Evolutionary conservation across 2,113 vertebrate genomes (phyloP).

Genomic region (Fukomys damarensis): DNA sequence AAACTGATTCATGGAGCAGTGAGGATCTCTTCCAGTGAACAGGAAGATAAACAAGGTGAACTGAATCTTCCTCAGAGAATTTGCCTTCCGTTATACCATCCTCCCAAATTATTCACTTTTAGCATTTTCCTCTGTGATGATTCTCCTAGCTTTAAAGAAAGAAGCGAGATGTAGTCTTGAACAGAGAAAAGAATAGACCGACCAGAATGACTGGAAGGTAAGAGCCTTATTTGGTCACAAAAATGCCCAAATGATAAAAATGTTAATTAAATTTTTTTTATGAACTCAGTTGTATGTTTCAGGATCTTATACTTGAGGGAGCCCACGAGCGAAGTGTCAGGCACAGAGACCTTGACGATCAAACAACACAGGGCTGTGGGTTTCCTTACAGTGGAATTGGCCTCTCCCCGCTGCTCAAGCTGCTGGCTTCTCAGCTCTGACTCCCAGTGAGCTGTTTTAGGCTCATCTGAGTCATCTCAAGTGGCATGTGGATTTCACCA

Average conservation of each 20-base stretch:
- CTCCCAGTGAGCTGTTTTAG: background rate
- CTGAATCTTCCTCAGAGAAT: slow-evolving; percentile 4
- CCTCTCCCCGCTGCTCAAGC: background rate
- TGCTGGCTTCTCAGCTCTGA: background rate
- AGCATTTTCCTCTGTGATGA: background rate
- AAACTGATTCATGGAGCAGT: slow-evolving; percentile 3
- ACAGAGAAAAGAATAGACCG: background rate
- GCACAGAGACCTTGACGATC: background rate
- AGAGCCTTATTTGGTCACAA: slow-evolving; percentile 22
- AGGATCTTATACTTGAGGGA: background rate
- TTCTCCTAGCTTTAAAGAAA: background rate
- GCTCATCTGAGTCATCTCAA: background rate
- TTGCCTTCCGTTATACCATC: background rate
- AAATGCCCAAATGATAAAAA: background rate
- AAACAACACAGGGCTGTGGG: background rate
- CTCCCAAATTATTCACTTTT: slow-evolving; percentile 22
- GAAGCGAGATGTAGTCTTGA: background rate
- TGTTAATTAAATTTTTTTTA: background rate
- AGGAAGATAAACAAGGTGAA: slow-evolving; percentile 30
- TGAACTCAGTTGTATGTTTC: background rate
- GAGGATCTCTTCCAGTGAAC: background rate
- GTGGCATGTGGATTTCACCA: background rate
- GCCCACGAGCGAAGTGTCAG: background rate
- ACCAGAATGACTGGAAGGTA: background rate
- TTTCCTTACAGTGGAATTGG: background rate